Evolutionary conservation across 2,113 vertebrate species (phyloP).

Genomic region (Henicopernis longicauda): DNA sequence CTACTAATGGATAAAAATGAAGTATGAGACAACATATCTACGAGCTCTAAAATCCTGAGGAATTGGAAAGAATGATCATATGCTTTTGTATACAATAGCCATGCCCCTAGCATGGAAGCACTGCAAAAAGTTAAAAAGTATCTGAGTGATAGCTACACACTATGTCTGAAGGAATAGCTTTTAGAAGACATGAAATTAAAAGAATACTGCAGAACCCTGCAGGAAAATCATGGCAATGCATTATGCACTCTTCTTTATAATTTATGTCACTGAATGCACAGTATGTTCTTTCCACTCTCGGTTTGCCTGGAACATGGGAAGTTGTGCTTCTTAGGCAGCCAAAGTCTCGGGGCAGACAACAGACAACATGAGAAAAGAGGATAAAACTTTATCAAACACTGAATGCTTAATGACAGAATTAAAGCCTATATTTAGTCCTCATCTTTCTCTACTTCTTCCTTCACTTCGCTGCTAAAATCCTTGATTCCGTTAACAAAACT

Average conservation of each 20-base stretch:
- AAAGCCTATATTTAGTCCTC: not conserved
- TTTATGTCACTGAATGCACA: not conserved
- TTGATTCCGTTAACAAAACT: not conserved
- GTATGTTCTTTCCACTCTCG: not conserved
- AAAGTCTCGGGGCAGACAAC: not conserved
- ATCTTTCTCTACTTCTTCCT: not conserved
- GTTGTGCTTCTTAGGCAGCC: not conserved
- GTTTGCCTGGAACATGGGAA: not conserved
- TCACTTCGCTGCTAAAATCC: not conserved
- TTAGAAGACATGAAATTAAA: not conserved
- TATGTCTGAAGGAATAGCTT: not conserved
- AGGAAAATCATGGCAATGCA: not conserved
- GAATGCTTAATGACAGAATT: not conserved
- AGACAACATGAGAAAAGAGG: not conserved
- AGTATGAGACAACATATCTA: not conserved
- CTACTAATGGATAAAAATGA: not conserved
- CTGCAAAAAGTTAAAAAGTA: not conserved
- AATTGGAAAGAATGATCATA: not conserved
- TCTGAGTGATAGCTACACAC: not conserved
- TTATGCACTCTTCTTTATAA: not conserved
- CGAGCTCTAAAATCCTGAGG: not conserved
- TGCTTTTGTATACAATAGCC: not conserved
- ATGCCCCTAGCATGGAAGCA: not conserved
- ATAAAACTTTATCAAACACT: not conserved
- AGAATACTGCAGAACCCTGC: not conserved